Evolutionary conservation across 2,797 vertebrate genomes (phyloP).

Genomic region (Leptodactylus fallax): DNA sequence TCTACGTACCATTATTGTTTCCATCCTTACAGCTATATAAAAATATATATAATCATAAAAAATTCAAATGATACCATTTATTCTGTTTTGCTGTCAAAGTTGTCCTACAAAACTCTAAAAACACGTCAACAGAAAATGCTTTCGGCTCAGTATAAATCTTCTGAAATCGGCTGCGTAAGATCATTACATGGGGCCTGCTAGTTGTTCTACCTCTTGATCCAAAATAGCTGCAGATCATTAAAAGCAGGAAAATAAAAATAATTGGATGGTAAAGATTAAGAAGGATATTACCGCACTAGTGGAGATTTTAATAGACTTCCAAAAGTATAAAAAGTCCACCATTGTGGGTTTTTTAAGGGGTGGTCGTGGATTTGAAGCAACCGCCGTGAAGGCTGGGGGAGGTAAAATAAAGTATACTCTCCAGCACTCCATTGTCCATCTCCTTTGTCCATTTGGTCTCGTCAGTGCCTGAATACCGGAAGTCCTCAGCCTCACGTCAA

Average conservation of each 20-base stretch:
- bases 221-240: background rate
- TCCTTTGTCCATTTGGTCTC: too few relatives aligned
- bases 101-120: background rate
- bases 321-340: background rate
- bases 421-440: too few relatives aligned
- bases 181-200: background rate
- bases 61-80: background rate
- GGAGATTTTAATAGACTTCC: background rate
- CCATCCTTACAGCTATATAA: background rate
- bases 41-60: background rate
- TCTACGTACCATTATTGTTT: background rate
- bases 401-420: too few relatives aligned
- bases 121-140: background rate
- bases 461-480: too few relatives aligned
- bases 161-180: background rate
- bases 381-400: too few relatives aligned
- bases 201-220: background rate
- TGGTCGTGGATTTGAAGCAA: too few relatives aligned
- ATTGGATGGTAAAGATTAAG: background rate
- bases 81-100: background rate
- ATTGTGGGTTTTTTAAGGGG: too few relatives aligned
- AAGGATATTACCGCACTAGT: background rate
- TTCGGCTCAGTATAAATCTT: background rate
- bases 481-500: too few relatives aligned
- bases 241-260: too few relatives aligned